These are phyloP conservation scores for Atta texana DNA, from an alignment of 1,140 invertebrate species.

Conservation along the genomic window DNA sequence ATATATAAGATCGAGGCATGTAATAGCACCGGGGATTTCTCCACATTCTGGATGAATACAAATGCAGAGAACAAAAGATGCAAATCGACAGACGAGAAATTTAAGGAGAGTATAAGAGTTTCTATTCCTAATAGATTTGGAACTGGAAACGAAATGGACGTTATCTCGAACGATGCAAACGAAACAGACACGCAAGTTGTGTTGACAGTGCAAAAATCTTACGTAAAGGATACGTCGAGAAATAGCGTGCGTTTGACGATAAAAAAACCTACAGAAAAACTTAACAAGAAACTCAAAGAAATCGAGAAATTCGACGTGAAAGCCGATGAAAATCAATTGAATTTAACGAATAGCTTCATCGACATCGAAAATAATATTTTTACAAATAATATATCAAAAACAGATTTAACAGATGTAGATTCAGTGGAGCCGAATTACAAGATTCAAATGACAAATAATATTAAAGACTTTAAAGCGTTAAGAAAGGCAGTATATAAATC, in stretches of 20 bases:
- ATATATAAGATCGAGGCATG: slow-evolving; percentile 81
- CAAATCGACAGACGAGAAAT: slow-evolving; percentile 73
- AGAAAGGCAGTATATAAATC: background rate
- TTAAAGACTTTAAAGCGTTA: slow-evolving; percentile 5
- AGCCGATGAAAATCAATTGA: slow-evolving; percentile 14
- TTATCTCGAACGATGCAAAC: slow-evolving; percentile 2
- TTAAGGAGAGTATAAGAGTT: slow-evolving; percentile 78
- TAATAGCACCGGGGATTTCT: slow-evolving; percentile 83
- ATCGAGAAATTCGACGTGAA: background rate
- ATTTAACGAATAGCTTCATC: background rate
- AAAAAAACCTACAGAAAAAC: slow-evolving; percentile 71
- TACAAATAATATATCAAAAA: background rate
- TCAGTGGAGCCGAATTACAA: background rate
- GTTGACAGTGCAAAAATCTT: slow-evolving; percentile 79
- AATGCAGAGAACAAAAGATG: slow-evolving; percentile 2
- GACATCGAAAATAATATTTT: background rate
- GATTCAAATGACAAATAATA: background rate
- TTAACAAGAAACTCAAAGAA: slow-evolving; percentile 38
- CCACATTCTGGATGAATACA: slow-evolving; percentile 77
- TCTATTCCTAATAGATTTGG: slow-evolving; percentile 66
- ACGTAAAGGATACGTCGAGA: slow-evolving; percentile 80
- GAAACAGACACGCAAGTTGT: slow-evolving; percentile 73
- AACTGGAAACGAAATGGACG: background rate
- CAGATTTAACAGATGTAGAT: background rate
- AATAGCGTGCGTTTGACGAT: slow-evolving; percentile 84